A percentile compares a stretch with the other conserved stretches of the same genome.
phyloP scores from a whole-genome alignment of 2,888 invertebrate genomes.

The Sepioteuthis lessoniana region DNA sequence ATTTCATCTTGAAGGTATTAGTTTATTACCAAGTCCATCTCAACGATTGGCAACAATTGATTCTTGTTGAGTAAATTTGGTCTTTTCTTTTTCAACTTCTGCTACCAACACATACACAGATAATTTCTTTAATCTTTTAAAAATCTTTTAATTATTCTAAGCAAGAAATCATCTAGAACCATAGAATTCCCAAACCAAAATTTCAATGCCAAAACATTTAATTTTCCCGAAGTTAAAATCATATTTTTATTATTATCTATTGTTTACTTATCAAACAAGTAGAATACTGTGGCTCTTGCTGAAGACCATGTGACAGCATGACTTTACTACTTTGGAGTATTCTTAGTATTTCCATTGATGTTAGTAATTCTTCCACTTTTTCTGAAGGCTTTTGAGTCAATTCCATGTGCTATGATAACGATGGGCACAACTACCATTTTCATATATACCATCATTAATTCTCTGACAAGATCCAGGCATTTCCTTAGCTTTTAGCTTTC shows the following conservation, averaged over 20 bases:
- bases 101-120: not conserved
- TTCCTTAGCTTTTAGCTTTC: too few relatives aligned
- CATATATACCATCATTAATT: too few relatives aligned
- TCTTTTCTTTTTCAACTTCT: not conserved
- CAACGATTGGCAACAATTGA: too few relatives aligned
- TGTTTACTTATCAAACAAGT: not conserved
- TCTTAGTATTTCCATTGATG: too few relatives aligned
- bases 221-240: not conserved
- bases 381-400: too few relatives aligned
- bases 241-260: not conserved
- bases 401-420: too few relatives aligned
- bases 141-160: not conserved
- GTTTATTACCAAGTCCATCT: not conserved
- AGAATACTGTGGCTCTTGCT: too few relatives aligned
- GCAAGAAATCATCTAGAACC: not conserved
- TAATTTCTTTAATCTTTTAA: not conserved
- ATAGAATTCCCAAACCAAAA: not conserved
- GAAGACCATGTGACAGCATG: too few relatives aligned
- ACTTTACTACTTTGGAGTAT: too few relatives aligned
- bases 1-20: not conserved
- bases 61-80: not conserved
- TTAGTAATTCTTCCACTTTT: too few relatives aligned
- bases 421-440: too few relatives aligned
- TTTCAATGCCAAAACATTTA: not conserved
- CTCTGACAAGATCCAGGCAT: too few relatives aligned